Evolutionary conservation across 2,113 vertebrate genomes (phyloP), one percentile per base, ranked within the genome.

Genomic region (Saimiri boliviensis): DNA sequence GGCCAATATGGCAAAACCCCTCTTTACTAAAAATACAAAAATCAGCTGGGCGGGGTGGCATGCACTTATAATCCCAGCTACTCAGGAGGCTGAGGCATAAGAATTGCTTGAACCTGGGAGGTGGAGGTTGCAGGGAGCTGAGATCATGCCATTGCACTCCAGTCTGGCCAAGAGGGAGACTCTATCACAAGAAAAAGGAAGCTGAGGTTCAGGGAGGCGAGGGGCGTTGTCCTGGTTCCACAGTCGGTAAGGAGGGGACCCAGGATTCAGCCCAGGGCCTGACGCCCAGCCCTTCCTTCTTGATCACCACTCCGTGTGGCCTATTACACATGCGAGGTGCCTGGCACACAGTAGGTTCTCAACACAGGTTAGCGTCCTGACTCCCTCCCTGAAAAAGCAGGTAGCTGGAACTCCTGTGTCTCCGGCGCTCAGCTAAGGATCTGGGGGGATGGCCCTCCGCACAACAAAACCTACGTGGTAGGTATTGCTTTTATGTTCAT

Each of bases 261-360:
- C 12, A 25, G 66, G 81, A 17, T 27, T 79, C 47, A 8, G 82
- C 60, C 4, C 0, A 6, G 10, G 40, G 68, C 19, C 82, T 45
- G n/a, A 40, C 16, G 2, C 58, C 8, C 71, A 71, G n/a, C 45
- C 35, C 45, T 21, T 42, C 10, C 60, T 74, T 58, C 68, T 42
- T 3, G 37, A 14, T 30, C 19, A 6, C 9, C 7, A 2, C 32
- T 74, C 3, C 0, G 2, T 32, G 2, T 14, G 37, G 45, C 47
- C 58, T 76, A 0, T 21, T 14, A 30, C n/a, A 45, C 13, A 1
- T 2, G 5, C 4, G 42, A 35, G 63, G 23, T 4, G 21, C 63
- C 14, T 1, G 20, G 60, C 0, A 23, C 30, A 10, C 6, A 42
- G 58, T 20, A n/a, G 87, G 30, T 66, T 54, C 77, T 76, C 45